A percentile compares a stretch with the other conserved stretches of the same genome.
These are phyloP conservation scores for Periophthalmus modestus DNA, from an alignment of 2,113 vertebrate genomes.

Conservation along the genomic window DNA sequence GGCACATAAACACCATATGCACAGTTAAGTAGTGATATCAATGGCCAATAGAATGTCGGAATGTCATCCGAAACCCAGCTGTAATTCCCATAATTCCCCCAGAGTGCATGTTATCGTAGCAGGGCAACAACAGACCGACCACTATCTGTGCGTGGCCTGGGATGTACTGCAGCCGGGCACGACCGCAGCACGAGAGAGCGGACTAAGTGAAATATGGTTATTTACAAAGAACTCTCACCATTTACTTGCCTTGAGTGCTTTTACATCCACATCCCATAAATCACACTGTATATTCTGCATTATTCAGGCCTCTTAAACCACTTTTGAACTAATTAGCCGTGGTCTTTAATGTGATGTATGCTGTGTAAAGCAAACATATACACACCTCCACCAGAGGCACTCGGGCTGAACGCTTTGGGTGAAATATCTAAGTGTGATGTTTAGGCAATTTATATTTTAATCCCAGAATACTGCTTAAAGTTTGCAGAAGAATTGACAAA, in stretches of 20 bases:
- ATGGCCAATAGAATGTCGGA: too few relatives aligned
- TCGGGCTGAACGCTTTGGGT: too few relatives aligned
- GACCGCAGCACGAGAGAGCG: background rate
- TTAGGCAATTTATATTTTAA: too few relatives aligned
- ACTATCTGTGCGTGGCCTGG: background rate
- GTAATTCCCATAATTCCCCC: too few relatives aligned
- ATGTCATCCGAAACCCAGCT: too few relatives aligned
- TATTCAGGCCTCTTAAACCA: background rate
- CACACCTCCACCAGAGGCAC: too few relatives aligned
- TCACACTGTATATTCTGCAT: background rate
- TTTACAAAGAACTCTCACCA: background rate
- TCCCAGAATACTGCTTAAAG: too few relatives aligned
- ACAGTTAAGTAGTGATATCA: too few relatives aligned
- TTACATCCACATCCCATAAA: background rate
- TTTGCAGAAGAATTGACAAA: too few relatives aligned
- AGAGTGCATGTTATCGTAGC: too few relatives aligned
- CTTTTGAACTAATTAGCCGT: background rate
- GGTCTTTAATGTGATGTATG: background rate
- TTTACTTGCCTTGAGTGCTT: constrained; percentile 8
- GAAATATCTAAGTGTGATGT: too few relatives aligned
- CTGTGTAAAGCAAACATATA: background rate
- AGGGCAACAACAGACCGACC: background rate
- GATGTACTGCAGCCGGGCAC: background rate
- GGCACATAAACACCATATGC: too few relatives aligned
- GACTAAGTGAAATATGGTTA: background rate